Base-by-base conservation (phyloP, 2,888 invertebrate species). In the Drepanosiphum platanoidis region DNA sequence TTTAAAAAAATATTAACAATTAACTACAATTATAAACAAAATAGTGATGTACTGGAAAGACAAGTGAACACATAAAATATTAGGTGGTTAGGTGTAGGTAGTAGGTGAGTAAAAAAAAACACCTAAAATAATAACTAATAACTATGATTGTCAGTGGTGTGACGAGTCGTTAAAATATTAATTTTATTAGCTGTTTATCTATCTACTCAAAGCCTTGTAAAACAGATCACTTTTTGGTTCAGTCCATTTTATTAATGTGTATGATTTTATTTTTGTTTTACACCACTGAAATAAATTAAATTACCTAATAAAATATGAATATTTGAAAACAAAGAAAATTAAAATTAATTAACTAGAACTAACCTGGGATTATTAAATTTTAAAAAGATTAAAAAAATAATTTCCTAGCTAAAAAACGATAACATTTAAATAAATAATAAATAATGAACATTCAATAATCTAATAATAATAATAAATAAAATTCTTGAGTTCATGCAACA, bases 81-180 rank as follows among this genome's bases (percentile, higher is more conserved):
- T 58, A 27, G 81, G 81, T 81, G 71, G 81, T 81, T 58, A 81
- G 81, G 71, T 81, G 58, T 58, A 30, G 71, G 71, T 58, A 58
- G 71, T 58, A 61, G 13, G 30, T 52, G 30, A 3, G 30, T 11
- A 36, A 79, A 30, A 36, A 79, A 30, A 52, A 36, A 58, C n/a
- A 79, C 27, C 30, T 36, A 2, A 79, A 79, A 79, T 61, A 34
- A 71, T 32, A 78, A 66, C 27, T 39, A 78, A 42, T 42, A 58
- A 61, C 61, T 68, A 3, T 1, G 15, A 18, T 80, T 70, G 18
- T 71, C 30, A 71, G 58, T 39, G 30, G 58, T 39, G 58, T 71
- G 71, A 81, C 22, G 30, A 81, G 39, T 30, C 15, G 22, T 30
- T 66, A 66, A 66, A 32, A 30, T n/a, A 61, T 27, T 52, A 5